These are phyloP conservation scores for Tragelaphus strepsiceros DNA, from an alignment of 2,113 vertebrate genomes.

Conservation along the genomic window DNA sequence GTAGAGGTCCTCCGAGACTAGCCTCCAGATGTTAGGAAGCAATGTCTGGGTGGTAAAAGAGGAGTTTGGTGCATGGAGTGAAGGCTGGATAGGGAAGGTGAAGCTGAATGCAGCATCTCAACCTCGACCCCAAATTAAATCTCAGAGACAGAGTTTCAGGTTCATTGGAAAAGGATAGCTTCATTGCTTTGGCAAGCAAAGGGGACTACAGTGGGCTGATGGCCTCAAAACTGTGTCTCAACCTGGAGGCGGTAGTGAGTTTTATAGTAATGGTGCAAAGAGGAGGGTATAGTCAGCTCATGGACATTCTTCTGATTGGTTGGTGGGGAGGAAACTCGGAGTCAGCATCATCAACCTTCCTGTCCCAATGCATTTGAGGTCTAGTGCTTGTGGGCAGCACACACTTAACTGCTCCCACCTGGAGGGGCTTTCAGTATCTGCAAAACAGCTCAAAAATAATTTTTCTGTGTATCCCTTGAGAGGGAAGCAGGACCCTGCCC, in stretches of 20 bases:
- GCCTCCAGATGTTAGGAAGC: no score
- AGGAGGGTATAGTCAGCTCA: not conserved
- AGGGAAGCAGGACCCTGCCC: not conserved
- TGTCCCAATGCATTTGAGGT: not conserved
- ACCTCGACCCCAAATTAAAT: no score
- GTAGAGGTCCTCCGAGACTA: no score
- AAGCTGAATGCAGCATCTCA: no score
- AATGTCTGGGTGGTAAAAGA: no score
- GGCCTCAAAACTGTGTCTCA: not conserved
- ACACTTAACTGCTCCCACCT: not conserved
- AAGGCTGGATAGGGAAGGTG: no score
- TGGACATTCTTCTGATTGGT: not conserved
- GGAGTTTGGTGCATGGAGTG: no score
- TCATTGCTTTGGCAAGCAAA: not conserved
- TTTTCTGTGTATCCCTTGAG: not conserved
- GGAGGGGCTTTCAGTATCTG: not conserved
- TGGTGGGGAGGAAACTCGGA: not conserved
- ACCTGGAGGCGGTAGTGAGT: not conserved
- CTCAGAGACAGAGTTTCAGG: not conserved
- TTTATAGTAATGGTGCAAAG: not conserved
- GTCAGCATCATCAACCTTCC: not conserved
- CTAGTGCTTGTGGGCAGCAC: not conserved
- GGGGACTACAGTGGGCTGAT: not conserved
- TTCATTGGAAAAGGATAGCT: not conserved
- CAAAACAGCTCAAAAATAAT: not conserved